phyloP scores from a whole-genome alignment of 2,113 vertebrate genomes.

The Apodemus speciosus region DNA sequence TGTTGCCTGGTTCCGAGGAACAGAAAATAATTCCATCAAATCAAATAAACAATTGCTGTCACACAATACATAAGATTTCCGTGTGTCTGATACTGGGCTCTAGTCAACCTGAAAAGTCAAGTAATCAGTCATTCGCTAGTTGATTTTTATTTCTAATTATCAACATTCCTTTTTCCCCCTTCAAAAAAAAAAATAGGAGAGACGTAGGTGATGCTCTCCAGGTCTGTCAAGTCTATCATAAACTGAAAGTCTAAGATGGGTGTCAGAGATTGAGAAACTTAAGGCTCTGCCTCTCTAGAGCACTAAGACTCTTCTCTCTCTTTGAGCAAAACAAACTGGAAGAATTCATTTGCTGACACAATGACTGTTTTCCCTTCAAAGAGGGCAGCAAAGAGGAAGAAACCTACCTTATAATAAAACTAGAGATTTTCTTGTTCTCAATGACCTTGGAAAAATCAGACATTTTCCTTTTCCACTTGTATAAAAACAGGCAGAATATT shows the following conservation, averaged over 20 bases:
- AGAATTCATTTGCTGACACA: neutral
- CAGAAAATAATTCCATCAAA: conserved; percentile 3
- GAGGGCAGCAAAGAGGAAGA: neutral
- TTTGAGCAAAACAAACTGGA: neutral
- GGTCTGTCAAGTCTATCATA: neutral
- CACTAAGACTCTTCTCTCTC: neutral
- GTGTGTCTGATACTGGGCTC: neutral
- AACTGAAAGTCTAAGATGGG: neutral
- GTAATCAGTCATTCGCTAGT: neutral
- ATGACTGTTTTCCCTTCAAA: neutral
- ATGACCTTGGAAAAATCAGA: conserved; percentile 19
- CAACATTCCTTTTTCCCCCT: neutral
- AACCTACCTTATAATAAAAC: neutral
- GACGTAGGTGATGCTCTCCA: neutral
- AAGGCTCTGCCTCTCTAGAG: neutral
- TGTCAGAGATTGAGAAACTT: neutral
- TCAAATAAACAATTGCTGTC: conserved; percentile 36
- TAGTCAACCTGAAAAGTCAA: neutral
- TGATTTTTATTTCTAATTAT: neutral
- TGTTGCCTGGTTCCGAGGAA: neutral
- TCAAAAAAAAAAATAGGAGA: neutral
- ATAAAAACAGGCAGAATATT: conserved; percentile 4
- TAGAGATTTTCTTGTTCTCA: neutral
- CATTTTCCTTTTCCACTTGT: neutral
- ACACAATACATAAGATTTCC: neutral